Evolutionary conservation across 2,888 invertebrate genomes (phyloP).

Genomic region (Salticus scenicus): DNA sequence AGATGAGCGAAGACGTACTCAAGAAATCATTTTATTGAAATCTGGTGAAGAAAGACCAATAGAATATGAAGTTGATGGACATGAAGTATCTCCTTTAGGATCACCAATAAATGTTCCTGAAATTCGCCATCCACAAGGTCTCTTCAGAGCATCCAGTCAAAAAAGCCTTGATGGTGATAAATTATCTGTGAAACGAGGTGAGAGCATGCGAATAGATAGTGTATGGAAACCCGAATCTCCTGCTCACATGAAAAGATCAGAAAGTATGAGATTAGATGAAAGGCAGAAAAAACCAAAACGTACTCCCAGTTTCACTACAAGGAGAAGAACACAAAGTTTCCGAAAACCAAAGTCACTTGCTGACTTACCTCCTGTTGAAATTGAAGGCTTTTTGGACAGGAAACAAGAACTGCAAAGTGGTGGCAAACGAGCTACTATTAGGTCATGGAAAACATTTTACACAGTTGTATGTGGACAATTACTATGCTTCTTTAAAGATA

Average conservation of each 20-base stretch:
- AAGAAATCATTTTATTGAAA: conserved; percentile 80
- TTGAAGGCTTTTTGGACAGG: conserved; percentile 91
- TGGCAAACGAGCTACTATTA: conserved; percentile 93
- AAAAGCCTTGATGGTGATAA: conserved; percentile 64
- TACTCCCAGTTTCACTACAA: conserved; percentile 95
- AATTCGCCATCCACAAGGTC: conserved; percentile 57
- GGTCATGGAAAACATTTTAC: conserved; percentile 96
- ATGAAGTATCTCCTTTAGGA: conserved; percentile 18
- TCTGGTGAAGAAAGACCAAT: conserved; percentile 58
- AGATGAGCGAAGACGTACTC: conserved; percentile 83
- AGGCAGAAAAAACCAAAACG: conserved; percentile 83
- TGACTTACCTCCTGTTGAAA: conserved; percentile 89
- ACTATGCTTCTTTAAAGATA: conserved; percentile 97
- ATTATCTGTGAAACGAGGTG: conserved; percentile 83
- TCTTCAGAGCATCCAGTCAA: conserved; percentile 64
- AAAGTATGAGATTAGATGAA: conserved; percentile 68
- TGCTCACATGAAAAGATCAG: conserved; percentile 65
- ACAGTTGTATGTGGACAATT: conserved; percentile 97
- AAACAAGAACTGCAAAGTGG: conserved; percentile 96
- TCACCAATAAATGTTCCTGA: conserved; percentile 58
- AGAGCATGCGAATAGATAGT: conserved; percentile 87
- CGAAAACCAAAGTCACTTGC: conserved; percentile 72
- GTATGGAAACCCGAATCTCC: conserved; percentile 64
- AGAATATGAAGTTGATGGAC: conserved; percentile 56
- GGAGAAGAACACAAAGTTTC: conserved; percentile 79